Base-by-base conservation (phyloP, 2,888 invertebrate genomes). In the Pilophorus perplexus region DNA sequence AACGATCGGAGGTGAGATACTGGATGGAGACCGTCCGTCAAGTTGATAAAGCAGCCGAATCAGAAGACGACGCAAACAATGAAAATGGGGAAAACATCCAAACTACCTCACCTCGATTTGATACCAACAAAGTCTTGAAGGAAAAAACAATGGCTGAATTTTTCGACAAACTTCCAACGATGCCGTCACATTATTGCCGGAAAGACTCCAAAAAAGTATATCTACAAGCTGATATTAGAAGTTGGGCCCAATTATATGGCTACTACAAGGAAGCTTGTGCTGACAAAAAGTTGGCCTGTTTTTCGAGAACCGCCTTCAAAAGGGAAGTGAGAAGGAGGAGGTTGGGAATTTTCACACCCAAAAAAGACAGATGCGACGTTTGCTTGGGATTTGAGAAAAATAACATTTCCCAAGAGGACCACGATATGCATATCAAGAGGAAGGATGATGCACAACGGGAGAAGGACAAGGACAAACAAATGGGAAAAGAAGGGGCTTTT, bases 281-380 rank as follows among this genome's bases (percentile, higher is more conserved):
- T 10, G 12, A 60, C 14, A n/a, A 28, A 20, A 16, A 27, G n/a
- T 16, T 27, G 3, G 6, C 2, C n/a, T 12, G 38, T 37, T 18
- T 52, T 16, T 54, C 54, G 2, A 54, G 33, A n/a, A n/a, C n/a
- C n/a, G n/a, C n/a, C n/a, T 64, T 64, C 23, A 20, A 33, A n/a
- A 2, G 23, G 16, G 28, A 23, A 16, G 38, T n/a, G 25, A 33
- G 54, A 10, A 12, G 20, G 3, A 3, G 12, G 16, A 18, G 38
- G 12, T 6, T 64, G 3, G 52, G 12, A 12, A 38, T 64, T 52
- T 37, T 18, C 23, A 54, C 14, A 12, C 66, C 66, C 6, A 42
- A 46, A 37, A 66, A 66, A 33, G 66, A 66, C 23, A 14, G 23
- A n/a, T 57, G 66, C 16, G 66, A 66, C 22, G 6, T 23, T 2